These are phyloP conservation scores for Cryptocephalus moraei DNA, from an alignment of 2,888 invertebrate genomes.

Conservation along the genomic window DNA sequence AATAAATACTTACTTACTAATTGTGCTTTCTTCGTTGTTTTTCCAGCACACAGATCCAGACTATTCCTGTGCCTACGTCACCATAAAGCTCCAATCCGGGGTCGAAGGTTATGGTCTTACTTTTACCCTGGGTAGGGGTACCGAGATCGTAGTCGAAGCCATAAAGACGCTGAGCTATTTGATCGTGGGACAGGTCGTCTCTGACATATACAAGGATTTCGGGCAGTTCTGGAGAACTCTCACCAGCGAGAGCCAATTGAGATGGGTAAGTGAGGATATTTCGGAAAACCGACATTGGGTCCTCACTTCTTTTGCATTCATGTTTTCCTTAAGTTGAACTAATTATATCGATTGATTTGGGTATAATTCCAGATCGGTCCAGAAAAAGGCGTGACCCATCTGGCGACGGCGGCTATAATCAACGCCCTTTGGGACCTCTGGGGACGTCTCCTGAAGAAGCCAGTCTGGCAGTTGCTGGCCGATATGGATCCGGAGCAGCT, in stretches of 20 bases:
- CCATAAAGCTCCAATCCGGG: constrained; percentile 53
- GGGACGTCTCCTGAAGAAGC: constrained; percentile 74
- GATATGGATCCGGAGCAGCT: constrained; percentile 79
- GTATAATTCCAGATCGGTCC: constrained; percentile 61
- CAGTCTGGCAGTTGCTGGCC: constrained; percentile 74
- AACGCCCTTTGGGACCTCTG: constrained; percentile 90
- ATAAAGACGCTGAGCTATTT: constrained; percentile 60
- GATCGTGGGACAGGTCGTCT: constrained; percentile 56
- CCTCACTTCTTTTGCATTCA: no score
- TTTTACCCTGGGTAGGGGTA: constrained; percentile 83
- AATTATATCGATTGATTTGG: no score
- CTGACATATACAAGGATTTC: constrained; percentile 68
- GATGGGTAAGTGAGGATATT: constrained; percentile 61
- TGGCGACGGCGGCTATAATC: constrained; percentile 80
- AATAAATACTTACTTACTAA: neutral
- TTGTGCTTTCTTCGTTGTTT: constrained; percentile 2
- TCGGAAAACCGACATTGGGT: no score
- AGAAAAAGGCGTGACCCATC: constrained; percentile 81
- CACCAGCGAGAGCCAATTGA: constrained; percentile 78
- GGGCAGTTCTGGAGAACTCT: constrained; percentile 68
- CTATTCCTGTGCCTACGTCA: constrained; percentile 88
- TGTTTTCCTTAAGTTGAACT: no score
- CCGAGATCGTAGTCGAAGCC: constrained; percentile 73
- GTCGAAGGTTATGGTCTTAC: constrained; percentile 71
- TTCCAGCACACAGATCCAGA: constrained; percentile 76